Base-by-base conservation (phyloP, 2,113 vertebrate genomes). In the Centrocercus urophasianus region DNA sequence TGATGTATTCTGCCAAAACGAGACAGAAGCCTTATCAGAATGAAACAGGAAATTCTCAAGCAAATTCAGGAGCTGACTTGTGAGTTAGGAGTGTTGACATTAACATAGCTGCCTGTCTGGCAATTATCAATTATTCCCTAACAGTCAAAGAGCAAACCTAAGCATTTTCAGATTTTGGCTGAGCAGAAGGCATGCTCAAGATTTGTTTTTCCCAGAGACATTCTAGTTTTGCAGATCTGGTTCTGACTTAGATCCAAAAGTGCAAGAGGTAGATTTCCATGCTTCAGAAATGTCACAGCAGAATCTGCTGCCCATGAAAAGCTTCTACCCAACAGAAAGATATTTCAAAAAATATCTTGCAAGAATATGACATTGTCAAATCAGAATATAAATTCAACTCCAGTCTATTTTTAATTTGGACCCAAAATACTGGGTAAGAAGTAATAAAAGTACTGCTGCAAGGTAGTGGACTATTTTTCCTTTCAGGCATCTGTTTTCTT, bases 41-140 rank as follows among this genome's bases (percentile, higher is more conserved):
- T 28, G 91, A 95, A 77, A 91, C 74, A 85, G 86, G 91, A 97
- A 96, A 96, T 94, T 94, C 87, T 94, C 66, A 10, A 86, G 73
- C 40, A 93, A 96, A 93, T 93, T 82, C 95, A 50, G 84, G 66
- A 96, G 77, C 50, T 86, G 59, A 92, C 82, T 95, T 95, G 50
- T 76, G 76, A 92, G 54, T 70, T 86, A 38, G 40, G 80, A 93
- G 90, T 88, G 96, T 90, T 96, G 93, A 96, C 95, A 96, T 80
- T 59, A 70, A 2, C 83, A 93, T 87, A 93, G 91, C 69, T 42
- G 66, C 90, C 91, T 95, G 90, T 95, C 90, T 92, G 88, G 86
- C 60, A 89, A 84, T 75, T 93, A 83, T 83, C 56, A 76, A 28
- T 86, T 92, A n/a, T 77, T n/a, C 34, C 10, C 32, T 82, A 79